A percentile compares a stretch with the other conserved stretches of the same genome.
Conservation (phyloP, 2,888 invertebrate genomes). For the Halocaridina rubra region DNA sequence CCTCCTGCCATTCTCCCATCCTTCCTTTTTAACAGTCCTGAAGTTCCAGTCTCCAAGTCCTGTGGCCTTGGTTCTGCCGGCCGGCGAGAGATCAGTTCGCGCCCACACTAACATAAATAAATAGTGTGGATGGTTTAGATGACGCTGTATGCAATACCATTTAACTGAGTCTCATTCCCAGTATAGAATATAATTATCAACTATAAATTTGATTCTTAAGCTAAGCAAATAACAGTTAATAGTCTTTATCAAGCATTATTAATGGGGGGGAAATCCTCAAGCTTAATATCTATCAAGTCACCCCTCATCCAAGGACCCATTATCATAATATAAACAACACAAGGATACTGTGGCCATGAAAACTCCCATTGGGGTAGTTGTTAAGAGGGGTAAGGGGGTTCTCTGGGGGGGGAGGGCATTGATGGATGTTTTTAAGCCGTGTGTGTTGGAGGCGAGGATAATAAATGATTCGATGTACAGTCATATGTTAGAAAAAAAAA, state of each 20-base stretch:
- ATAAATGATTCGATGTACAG: no score
- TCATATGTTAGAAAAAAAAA: no score
- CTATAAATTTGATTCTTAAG: neutral
- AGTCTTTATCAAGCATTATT: no score
- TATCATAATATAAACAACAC: neutral
- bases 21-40: neutral
- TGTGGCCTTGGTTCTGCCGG: neutral
- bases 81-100: neutral
- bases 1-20: neutral
- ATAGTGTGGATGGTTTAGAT: neutral
- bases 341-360: neutral
- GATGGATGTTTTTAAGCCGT: no score
- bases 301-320: neutral
- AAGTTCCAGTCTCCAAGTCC: neutral
- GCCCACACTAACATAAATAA: neutral
- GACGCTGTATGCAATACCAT: no score
- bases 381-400: no score
- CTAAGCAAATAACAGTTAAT: no score
- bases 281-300: no score
- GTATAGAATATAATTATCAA: neutral
- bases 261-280: no score
- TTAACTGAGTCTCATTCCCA: neutral
- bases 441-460: no score
- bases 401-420: no score
- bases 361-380: no score